Evolutionary conservation across 2,888 invertebrate species (phyloP), one percentile per base, ranked within the genome.

Genomic region (Drosophila nigricruria): DNA sequence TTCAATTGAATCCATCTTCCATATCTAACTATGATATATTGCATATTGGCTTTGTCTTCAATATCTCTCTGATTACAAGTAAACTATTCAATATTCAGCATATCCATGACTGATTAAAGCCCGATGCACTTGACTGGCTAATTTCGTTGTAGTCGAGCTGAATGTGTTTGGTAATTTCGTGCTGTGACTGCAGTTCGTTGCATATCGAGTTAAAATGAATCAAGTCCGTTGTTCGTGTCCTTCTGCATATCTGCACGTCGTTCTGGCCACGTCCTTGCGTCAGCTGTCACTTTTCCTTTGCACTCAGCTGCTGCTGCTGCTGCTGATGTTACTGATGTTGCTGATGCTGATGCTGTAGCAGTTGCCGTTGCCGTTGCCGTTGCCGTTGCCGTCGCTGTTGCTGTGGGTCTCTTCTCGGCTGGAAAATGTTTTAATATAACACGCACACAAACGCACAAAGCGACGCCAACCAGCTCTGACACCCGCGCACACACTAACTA

Each of bases 251-350:
- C 36, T 23, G n/a, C 30, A 42, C 47, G 18, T 47, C 67, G 32
- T 49, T 25, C 61, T 60, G 60, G 30, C 65, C 62, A 52, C 62
- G 38, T 58, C 53, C 72, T 63, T 59, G 77, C 81, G 88, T 83
- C 75, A 86, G 68, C 81, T 78, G 86, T 83, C 88, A 88, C 83
- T 64, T 80, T 77, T 57, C 72, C 62, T 70, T 67, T 65, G 80
- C 73, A 40, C 58, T 50, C 69, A 59, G 59, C 52, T 63, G 59
- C 36, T 52, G 52, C 1, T 32, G 64, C 23, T 42, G 49, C 27
- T 34, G 45, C 18, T n/a, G n/a, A n/a, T n/a, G n/a, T n/a, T n/a
- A n/a, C n/a, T n/a, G n/a, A n/a, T 63, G 59, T 32, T 52, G 52
- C 1, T 52, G 42, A 20, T 1, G 40, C 40, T 40, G 18, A 9